Conservation (phyloP, 2,797 vertebrate species). For the Amniataba percoides region DNA sequence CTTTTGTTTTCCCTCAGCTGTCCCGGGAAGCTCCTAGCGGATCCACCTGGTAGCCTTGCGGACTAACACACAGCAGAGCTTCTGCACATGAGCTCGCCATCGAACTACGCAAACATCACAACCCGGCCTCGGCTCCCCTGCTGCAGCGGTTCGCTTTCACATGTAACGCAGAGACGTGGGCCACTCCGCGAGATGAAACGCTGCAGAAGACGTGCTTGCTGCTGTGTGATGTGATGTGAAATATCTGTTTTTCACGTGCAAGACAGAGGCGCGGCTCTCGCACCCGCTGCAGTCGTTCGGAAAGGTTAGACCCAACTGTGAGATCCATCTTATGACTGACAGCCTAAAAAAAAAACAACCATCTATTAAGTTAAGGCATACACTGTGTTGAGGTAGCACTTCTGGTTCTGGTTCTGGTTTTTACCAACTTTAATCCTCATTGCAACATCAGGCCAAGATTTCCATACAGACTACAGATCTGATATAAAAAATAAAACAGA, state of each 20-base stretch:
- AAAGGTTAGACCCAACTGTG: not conserved
- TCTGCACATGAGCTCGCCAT: constrained; percentile 1
- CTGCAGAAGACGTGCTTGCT: not conserved
- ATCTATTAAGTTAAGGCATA: not conserved
- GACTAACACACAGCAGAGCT: constrained; percentile 6
- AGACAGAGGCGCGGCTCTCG: constrained; percentile 4
- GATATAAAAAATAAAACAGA: not conserved
- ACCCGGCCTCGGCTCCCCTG: constrained; percentile 11
- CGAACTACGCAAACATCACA: constrained; percentile 2
- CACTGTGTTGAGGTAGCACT: not conserved
- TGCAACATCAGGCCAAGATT: not conserved
- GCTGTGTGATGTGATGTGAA: constrained; percentile 36
- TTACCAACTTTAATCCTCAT: not conserved
- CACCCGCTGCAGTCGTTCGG: constrained; percentile 14
- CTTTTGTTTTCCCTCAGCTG: constrained; percentile 67
- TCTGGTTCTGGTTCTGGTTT: not conserved
- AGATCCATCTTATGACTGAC: not conserved
- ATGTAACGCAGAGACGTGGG: not conserved
- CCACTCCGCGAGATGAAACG: not conserved
- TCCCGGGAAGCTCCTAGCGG: constrained; percentile 45
- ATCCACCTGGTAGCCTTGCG: constrained; percentile 37
- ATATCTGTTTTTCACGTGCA: constrained; percentile 26
- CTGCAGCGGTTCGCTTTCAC: constrained; percentile 11
- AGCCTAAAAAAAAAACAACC: not conserved
- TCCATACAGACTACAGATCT: not conserved